These are phyloP conservation scores for Parauchenoglanis punctatus DNA, from an alignment of 2,797 vertebrate species.

Conservation along the genomic window DNA sequence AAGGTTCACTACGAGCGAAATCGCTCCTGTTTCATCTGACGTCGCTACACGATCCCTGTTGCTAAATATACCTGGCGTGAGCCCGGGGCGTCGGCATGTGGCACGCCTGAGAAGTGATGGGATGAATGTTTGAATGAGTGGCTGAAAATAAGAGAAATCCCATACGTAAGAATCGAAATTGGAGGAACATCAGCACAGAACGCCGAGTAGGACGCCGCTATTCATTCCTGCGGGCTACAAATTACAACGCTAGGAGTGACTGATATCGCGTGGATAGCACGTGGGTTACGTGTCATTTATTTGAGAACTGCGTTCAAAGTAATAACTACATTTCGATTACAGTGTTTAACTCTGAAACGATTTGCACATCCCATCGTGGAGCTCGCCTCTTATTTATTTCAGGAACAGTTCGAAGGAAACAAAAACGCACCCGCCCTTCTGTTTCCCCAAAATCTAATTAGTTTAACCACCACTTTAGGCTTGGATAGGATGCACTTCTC, in stretches of 20 bases:
- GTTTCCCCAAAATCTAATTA: constrained; percentile 36
- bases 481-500: constrained; percentile 19
- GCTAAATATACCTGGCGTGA: constrained; percentile 70
- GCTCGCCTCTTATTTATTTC: constrained; percentile 25
- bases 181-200: constrained; percentile 45
- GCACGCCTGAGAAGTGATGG: constrained; percentile 44
- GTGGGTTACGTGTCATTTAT: background rate
- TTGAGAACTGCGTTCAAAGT: constrained; percentile 4
- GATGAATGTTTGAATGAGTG: constrained; percentile 57
- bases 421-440: background rate
- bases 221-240: background rate
- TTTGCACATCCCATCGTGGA: background rate
- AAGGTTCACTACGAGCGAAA: constrained; percentile 67
- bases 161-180: constrained; percentile 33
- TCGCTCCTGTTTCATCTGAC: constrained; percentile 59
- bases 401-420: constrained; percentile 13
- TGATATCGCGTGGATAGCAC: background rate
- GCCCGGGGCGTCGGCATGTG: constrained; percentile 31
- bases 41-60: constrained; percentile 63
- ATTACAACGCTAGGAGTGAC: constrained; percentile 31
- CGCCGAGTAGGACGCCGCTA: constrained; percentile 23
- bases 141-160: constrained; percentile 58
- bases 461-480: constrained; percentile 32
- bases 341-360: background rate
- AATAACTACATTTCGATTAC: background rate